These are phyloP conservation scores for Himantopus leucocephalus DNA, from an alignment of 2,113 vertebrate species.

Conservation along the genomic window DNA sequence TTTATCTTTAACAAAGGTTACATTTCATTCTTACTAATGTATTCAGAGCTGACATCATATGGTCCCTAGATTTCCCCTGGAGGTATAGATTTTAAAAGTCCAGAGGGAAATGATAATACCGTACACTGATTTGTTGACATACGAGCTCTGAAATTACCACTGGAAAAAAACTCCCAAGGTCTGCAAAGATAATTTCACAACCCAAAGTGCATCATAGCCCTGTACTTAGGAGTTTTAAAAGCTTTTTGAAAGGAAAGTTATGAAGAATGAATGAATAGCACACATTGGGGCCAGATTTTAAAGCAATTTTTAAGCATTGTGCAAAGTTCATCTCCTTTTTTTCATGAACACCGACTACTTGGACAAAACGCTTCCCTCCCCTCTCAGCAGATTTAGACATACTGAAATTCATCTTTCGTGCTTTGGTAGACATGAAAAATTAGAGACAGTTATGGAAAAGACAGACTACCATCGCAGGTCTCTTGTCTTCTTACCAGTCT, in stretches of 20 bases:
- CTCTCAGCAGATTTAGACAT: neutral
- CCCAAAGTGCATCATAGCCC: neutral
- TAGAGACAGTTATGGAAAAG: neutral
- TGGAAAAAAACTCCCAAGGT: neutral
- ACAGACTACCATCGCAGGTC: neutral
- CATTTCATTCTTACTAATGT: neutral
- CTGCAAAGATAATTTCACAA: constrained; percentile 44
- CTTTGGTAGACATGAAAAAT: neutral
- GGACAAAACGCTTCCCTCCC: neutral
- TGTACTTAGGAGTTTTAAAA: neutral
- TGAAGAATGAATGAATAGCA: constrained; percentile 24
- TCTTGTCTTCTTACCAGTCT: neutral
- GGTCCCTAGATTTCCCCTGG: neutral
- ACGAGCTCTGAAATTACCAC: constrained; percentile 30
- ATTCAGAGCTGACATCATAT: constrained; percentile 11
- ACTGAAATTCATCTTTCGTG: neutral
- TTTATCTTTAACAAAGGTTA: neutral
- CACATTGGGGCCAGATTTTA: neutral
- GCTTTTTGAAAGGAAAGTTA: constrained; percentile 35
- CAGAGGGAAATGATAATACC: constrained; percentile 6
- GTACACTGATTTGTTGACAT: constrained; percentile 1
- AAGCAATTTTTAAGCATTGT: neutral
- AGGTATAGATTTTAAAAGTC: constrained; percentile 1
- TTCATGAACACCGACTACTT: neutral
- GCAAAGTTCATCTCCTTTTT: constrained; percentile 23